Base-by-base conservation (phyloP, 2,888 invertebrate genomes). In the Zygothrica quintamaculata region DNA sequence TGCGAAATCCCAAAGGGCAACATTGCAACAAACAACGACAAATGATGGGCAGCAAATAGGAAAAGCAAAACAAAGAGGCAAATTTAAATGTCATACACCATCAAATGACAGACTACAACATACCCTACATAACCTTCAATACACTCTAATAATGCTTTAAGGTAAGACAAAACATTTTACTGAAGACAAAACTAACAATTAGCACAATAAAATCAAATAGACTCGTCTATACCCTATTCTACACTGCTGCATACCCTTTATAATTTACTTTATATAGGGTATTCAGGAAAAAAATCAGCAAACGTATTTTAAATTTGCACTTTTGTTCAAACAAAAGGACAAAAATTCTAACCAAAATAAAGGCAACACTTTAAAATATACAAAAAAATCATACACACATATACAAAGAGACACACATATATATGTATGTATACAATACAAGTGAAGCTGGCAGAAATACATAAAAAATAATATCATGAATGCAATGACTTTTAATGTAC, bases 401-500 rank as follows among this genome's bases (percentile, higher is more conserved):
- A 11, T 9, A 52, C 15, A 29, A 18, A 53, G 8, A 9, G 11
- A 40, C 22, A 52, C 22, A 34, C 42, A 33, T 22, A 34, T 34
- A 43, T 34, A 51, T 43, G 51, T 26, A 26, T 26, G 26, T 8
- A 26, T 26, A n/a, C 29, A 44, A 13, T 31, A 33, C 44, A 26
- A 47, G 31, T 43, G 33, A 58, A 43, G 66, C 52, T 57, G 61
- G 52, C 52, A 53, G 70, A 65, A 69, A 71, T 64, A 64, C 74
- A 79, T 79, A 82, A 79, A 76, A 82, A 84, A 84, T 79, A 77
- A 84, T 74, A 84, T 79, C 70, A 74, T 72, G 76, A 84, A 84
- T 86, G 85, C 82, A 84, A 82, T 86, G 84, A 87, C 82, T 87
- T 87, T 86, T 86, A 86, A 86, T 86, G 87, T 78, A 77, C 80